phyloP scores from a whole-genome alignment of 2,113 vertebrate species.

The Garra rufa region DNA sequence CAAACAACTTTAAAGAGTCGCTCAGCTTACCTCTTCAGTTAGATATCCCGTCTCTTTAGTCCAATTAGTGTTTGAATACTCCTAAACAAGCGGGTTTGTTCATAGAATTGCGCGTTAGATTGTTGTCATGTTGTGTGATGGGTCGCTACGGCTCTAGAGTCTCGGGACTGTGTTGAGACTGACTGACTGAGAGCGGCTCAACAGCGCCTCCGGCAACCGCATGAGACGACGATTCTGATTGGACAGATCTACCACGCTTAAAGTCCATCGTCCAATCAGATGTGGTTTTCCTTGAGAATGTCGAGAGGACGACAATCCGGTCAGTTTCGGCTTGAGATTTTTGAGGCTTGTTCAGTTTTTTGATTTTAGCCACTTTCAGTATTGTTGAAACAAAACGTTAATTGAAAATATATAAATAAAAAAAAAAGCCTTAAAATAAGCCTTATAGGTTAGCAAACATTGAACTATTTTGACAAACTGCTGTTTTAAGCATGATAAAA shows the following conservation, averaged over 20 bases:
- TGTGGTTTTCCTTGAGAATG: neutral
- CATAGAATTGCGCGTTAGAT: neutral
- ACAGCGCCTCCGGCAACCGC: conserved; percentile 35
- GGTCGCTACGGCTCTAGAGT: neutral
- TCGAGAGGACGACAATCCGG: neutral
- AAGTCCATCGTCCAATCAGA: conserved; percentile 20
- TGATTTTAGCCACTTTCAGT: neutral
- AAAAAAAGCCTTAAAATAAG: neutral
- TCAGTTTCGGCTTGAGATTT: conserved; percentile 11
- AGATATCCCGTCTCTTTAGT: neutral
- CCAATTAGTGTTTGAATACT: neutral
- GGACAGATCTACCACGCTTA: neutral
- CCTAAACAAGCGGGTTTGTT: neutral
- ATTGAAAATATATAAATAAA: neutral
- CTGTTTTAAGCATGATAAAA: no score
- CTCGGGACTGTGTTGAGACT: conserved; percentile 42
- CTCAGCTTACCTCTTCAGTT: conserved; percentile 23
- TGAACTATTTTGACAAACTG: no score
- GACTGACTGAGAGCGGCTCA: conserved; percentile 49
- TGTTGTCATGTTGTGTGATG: conserved; percentile 47
- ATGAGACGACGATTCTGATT: conserved; percentile 36
- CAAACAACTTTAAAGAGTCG: neutral
- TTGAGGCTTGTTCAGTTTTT: neutral
- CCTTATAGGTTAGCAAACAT: neutral
- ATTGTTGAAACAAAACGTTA: neutral